Percentiles rank a stretch among this genome's conserved stretches.
Evolutionary conservation across 1,140 invertebrate genomes (phyloP).

Genomic region (Drosophila setifemur): DNA sequence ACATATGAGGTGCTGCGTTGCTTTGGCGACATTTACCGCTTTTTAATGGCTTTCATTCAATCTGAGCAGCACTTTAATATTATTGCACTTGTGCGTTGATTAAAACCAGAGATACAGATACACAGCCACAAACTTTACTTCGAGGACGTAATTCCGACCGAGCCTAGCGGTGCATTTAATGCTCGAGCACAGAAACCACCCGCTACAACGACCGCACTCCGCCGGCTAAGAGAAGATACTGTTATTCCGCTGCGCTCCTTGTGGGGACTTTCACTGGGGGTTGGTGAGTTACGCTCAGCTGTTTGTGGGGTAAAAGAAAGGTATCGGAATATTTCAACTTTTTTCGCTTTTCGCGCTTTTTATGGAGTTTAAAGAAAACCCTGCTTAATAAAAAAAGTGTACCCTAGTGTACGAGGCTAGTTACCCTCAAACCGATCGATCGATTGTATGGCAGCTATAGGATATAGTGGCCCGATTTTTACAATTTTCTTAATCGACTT

Average conservation of each 20-base stretch:
- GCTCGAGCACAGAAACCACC: neutral
- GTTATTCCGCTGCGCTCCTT: conserved; percentile 24
- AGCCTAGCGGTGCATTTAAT: conserved; percentile 14
- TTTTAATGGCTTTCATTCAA: conserved; percentile 35
- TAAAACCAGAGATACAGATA: conserved; percentile 5
- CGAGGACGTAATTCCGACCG: conserved; percentile 35
- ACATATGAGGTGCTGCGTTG: conserved; percentile 2
- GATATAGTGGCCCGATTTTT: no score
- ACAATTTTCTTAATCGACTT: no score
- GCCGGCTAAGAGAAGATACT: conserved; percentile 28
- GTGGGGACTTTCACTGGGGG: conserved; percentile 8
- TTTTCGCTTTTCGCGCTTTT: conserved; percentile 4
- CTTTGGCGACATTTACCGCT: conserved; percentile 16
- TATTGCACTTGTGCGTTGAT: conserved; percentile 48
- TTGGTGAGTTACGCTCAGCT: conserved; percentile 27
- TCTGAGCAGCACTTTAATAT: conserved; percentile 52
- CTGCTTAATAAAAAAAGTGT: no score
- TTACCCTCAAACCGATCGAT: no score
- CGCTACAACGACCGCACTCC: conserved; percentile 22
- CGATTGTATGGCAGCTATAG: no score
- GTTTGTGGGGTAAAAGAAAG: conserved; percentile 7
- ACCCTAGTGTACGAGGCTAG: no score
- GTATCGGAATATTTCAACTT: neutral
- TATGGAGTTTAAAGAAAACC: neutral
- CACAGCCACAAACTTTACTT: neutral